These are phyloP conservation scores for Diplazon laetatorius DNA, from an alignment of 2,888 invertebrate species.

Conservation along the genomic window DNA sequence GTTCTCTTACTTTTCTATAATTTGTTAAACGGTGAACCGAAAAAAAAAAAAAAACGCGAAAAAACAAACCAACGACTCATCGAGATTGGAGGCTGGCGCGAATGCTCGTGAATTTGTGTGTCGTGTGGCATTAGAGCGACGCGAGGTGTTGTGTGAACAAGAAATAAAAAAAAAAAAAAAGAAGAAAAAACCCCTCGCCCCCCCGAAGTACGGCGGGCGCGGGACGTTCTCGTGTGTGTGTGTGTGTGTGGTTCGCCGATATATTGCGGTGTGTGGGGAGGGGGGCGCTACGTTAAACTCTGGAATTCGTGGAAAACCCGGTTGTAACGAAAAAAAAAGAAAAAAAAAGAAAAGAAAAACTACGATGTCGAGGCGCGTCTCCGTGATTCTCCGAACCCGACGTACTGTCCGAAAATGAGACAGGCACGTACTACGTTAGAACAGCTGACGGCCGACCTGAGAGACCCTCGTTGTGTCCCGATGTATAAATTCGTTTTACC, in stretches of 20 bases:
- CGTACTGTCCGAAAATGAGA: constrained; percentile 76
- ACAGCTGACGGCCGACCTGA: constrained; percentile 81
- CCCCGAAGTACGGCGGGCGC: constrained; percentile 53
- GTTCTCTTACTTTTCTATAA: constrained; percentile 73
- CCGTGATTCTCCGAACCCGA: constrained; percentile 72
- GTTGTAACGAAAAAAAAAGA: not conserved
- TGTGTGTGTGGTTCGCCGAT: constrained; percentile 25
- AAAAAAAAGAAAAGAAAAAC: not conserved
- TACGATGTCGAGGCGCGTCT: constrained; percentile 71
- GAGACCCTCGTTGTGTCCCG: constrained; percentile 63
- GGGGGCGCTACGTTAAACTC: no score
- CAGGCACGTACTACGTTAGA: constrained; percentile 73
- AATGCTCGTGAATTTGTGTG: constrained; percentile 30
- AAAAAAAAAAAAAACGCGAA: no score
- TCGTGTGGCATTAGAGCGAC: constrained; percentile 23
- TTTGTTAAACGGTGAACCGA: constrained; percentile 45
- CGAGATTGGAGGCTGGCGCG: not conserved
- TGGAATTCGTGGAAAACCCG: not conserved
- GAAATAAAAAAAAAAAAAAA: no score
- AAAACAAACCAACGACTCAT: no score
- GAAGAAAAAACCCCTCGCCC: no score
- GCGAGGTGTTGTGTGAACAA: constrained; percentile 55
- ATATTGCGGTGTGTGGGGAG: constrained; percentile 15
- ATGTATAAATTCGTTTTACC: constrained; percentile 56
- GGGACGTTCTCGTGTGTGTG: constrained; percentile 48